Evolutionary conservation across 1,140 invertebrate species (phyloP).

Genomic region (Trichonephila clavata): DNA sequence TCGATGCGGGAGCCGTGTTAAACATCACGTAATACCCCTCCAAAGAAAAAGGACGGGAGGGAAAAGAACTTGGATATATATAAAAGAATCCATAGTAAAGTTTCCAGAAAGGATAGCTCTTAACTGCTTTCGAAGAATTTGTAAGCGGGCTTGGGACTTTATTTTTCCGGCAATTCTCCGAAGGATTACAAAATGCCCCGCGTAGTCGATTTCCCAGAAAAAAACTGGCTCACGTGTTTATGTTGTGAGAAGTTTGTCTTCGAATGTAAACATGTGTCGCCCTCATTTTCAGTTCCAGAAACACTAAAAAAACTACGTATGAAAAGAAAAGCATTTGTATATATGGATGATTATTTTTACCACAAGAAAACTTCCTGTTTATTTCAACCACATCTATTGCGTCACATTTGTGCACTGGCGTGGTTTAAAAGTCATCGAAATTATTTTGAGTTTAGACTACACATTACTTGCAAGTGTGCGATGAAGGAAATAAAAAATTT

Average conservation of each 20-base stretch:
- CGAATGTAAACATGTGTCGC: neutral
- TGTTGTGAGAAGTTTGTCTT: neutral
- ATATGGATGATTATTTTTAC: no score
- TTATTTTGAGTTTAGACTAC: no score
- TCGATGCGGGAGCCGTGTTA: neutral
- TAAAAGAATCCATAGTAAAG: neutral
- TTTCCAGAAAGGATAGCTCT: neutral
- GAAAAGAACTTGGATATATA: neutral
- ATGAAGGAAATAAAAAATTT: no score
- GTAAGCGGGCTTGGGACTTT: neutral
- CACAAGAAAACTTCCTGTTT: no score
- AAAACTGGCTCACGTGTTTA: neutral
- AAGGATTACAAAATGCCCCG: neutral
- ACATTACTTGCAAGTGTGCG: no score
- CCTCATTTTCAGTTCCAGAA: neutral
- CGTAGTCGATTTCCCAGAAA: neutral
- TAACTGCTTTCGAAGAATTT: neutral
- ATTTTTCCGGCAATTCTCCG: neutral
- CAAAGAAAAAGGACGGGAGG: neutral
- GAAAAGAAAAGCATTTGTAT: no score
- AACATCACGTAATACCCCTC: neutral
- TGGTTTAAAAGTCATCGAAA: no score
- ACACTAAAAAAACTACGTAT: no score
- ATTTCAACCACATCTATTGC: no score
- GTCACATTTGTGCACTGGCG: no score